Evolutionary conservation across 2,888 invertebrate genomes (phyloP).

Genomic region (Geophilus truncorum): DNA sequence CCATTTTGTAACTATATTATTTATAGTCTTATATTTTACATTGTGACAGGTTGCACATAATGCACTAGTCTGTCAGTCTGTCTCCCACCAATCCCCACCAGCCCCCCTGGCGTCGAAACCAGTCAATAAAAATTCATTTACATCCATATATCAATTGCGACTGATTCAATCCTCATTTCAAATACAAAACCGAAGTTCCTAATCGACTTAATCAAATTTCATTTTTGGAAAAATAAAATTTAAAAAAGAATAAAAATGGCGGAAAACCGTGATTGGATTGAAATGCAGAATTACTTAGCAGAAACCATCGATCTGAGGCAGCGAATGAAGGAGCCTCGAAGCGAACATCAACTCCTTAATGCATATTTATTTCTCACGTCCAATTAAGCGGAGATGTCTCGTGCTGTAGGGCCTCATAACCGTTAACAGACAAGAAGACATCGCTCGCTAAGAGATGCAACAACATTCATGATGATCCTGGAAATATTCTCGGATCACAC

Average conservation of each 20-base stretch:
- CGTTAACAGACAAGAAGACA: constrained; percentile 27
- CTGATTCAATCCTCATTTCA: background rate
- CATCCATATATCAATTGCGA: no score
- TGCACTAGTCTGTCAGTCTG: no score
- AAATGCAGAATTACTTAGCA: background rate
- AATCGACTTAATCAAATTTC: background rate
- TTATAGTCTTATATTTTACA: no score
- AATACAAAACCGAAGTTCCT: background rate
- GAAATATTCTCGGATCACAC: background rate
- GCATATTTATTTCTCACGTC: constrained; percentile 21
- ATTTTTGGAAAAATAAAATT: background rate
- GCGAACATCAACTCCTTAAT: constrained; percentile 13
- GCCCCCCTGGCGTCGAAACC: no score
- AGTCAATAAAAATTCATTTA: no score
- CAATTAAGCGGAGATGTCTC: constrained; percentile 25
- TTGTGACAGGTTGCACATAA: no score
- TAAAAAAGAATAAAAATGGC: background rate
- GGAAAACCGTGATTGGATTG: background rate
- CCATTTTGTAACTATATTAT: no score
- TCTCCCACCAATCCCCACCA: no score
- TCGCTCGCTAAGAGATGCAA: constrained; percentile 5
- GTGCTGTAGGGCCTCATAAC: constrained; percentile 27
- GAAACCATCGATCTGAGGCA: background rate
- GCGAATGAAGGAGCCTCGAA: background rate
- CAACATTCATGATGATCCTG: constrained; percentile 14